A percentile compares a stretch with the other conserved stretches of the same genome.
Conservation (phyloP, 2,888 invertebrate genomes). For the Andrena chrysosceles region DNA sequence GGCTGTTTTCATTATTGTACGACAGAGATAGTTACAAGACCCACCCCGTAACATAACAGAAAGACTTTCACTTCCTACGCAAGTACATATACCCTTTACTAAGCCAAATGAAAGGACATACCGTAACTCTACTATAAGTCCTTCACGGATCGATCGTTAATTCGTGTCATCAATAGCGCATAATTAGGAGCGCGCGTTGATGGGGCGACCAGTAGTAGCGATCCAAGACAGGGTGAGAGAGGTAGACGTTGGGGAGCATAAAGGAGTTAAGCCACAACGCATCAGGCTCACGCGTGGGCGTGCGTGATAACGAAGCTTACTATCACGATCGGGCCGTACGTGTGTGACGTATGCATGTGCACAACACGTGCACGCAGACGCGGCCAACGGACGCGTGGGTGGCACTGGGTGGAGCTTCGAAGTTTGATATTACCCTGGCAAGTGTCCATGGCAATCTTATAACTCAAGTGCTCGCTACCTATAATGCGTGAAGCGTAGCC, state of each 20-base stretch:
- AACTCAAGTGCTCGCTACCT: conserved; percentile 78
- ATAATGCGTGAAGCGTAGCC: conserved; percentile 71
- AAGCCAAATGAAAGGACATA: not conserved
- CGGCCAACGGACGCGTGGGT: conserved; percentile 43
- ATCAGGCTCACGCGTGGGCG: conserved; percentile 73
- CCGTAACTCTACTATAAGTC: not conserved
- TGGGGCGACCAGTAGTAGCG: conserved; percentile 30
- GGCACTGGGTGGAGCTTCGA: conserved; percentile 70
- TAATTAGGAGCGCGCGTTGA: conserved; percentile 66
- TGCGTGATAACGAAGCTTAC: conserved; percentile 79
- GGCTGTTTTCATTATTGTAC: no score
- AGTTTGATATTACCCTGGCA: conserved; percentile 83
- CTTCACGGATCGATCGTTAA: conserved; percentile 46
- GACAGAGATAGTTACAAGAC: no score
- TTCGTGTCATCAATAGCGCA: conserved; percentile 61
- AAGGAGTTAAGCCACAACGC: conserved; percentile 71
- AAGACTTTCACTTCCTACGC: no score
- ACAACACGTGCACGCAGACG: conserved; percentile 59
- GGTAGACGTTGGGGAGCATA: conserved; percentile 52
- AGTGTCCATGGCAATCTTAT: conserved; percentile 82
- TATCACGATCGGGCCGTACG: conserved; percentile 56
- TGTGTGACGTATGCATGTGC: conserved; percentile 64
- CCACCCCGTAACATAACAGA: not conserved
- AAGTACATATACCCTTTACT: not conserved
- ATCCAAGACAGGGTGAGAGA: conserved; percentile 19